Conservation (phyloP, 2,113 vertebrate species). For the Oplegnathus fasciatus region DNA sequence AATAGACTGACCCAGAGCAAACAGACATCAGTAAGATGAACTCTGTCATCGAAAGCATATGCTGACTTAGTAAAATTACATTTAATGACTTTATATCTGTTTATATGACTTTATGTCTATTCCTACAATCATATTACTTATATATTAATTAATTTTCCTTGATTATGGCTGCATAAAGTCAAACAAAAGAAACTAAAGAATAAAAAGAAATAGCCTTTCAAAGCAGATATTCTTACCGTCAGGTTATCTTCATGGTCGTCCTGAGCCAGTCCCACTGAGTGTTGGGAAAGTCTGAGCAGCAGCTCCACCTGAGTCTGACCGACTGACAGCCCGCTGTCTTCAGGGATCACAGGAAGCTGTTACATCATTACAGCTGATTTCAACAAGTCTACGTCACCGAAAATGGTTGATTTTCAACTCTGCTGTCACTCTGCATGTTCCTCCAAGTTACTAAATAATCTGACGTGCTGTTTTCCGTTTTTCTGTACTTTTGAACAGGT, state of each 20-base stretch:
- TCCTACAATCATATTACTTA: neutral
- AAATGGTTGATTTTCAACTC: neutral
- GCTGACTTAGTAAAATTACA: neutral
- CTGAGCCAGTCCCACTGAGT: slow-evolving; percentile 16
- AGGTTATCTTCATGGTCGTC: slow-evolving; percentile 56
- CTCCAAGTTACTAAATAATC: neutral
- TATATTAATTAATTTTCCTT: too few species aligned
- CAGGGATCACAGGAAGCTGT: slow-evolving; percentile 24
- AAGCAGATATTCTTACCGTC: slow-evolving; percentile 50
- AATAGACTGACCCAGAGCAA: slow-evolving; percentile 26
- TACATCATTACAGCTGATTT: slow-evolving; percentile 39
- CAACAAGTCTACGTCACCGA: neutral
- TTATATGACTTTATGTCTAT: neutral
- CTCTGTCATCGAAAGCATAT: neutral
- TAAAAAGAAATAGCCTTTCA: neutral
- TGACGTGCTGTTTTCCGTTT: neutral
- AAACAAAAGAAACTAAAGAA: neutral
- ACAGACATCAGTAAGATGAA: slow-evolving; percentile 20
- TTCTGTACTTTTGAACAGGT: neutral
- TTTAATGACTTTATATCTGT: neutral
- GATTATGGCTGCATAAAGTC: neutral
- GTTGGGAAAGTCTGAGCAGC: slow-evolving; percentile 48
- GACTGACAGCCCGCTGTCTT: slow-evolving; percentile 33
- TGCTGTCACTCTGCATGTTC: neutral
- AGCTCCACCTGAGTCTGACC: slow-evolving; percentile 56